Evolutionary conservation across 2,888 invertebrate genomes (phyloP).

Genomic region (Drosophila diplacantha): DNA sequence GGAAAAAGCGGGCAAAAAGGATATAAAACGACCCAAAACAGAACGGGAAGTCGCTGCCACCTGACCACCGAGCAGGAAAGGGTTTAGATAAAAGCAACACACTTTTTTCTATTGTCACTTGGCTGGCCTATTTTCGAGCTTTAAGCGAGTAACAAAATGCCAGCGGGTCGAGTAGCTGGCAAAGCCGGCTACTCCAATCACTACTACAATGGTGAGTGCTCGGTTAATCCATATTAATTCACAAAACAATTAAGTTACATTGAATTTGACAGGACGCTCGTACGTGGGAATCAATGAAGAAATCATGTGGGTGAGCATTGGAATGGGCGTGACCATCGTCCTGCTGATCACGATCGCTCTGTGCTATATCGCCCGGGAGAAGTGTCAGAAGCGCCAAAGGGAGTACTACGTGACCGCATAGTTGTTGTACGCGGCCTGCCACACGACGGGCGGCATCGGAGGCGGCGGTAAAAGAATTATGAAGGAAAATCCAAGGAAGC

Average conservation of each 20-base stretch:
- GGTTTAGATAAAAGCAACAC: neutral
- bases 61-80: slow-evolving; percentile 44
- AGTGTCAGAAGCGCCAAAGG: slow-evolving; percentile 86
- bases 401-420: slow-evolving; percentile 86
- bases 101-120: slow-evolving; percentile 11
- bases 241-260: neutral
- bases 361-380: slow-evolving; percentile 89
- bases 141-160: slow-evolving; percentile 64
- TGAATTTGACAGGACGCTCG: slow-evolving; percentile 82
- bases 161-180: slow-evolving; percentile 78
- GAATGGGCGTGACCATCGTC: slow-evolving; percentile 82
- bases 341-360: slow-evolving; percentile 89
- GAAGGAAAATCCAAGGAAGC: slow-evolving; percentile 5
- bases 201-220: slow-evolving; percentile 75
- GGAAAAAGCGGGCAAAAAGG: slow-evolving; percentile 21
- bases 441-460: slow-evolving; percentile 21
- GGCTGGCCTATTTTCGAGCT: slow-evolving; percentile 5
- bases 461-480: slow-evolving; percentile 1
- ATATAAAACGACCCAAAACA: slow-evolving; percentile 3
- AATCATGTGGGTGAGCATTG: slow-evolving; percentile 93
- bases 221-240: neutral
- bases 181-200: slow-evolving; percentile 78
- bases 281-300: slow-evolving; percentile 92
- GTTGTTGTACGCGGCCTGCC: slow-evolving; percentile 69
- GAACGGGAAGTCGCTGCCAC: neutral